Evolutionary conservation across 2,888 invertebrate genomes (phyloP), one percentile per base, ranked within the genome.

Genomic region (Conops quadrifasciatus): DNA sequence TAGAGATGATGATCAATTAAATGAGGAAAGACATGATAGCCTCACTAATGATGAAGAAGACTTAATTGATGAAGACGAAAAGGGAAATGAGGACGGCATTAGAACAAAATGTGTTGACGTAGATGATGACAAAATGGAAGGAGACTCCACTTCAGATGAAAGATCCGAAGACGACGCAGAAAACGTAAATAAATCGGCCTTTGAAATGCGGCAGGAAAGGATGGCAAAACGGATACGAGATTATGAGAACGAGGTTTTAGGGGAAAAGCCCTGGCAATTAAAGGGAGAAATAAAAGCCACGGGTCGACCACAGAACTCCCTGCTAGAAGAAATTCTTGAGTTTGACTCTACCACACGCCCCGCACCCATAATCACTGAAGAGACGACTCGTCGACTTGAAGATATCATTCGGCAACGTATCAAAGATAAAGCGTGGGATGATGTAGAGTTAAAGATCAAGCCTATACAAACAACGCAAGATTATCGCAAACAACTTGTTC

Each of bases 381-480:
- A 96, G 83, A 94, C 95, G 0, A 96, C 96, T 0, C 80, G 92
- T 4, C 92, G 91, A 60, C 86, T 99, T 60, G 98, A 98, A 86
- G 94, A 95, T 76, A 90, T 98, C 16, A 96, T 98, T n/a, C 90
- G 87, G 75, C 94, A 93, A 81, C 89, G 98, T 79, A 94, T 98
- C 47, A 96, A 95, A 86, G 96, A 98, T 81, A 91, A 94, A 87
- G 92, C 93, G 0, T 98, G 94, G 92, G 97, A 98, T 84, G 97
- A 98, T 85, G 97, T 97, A 0, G 91, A 91, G 73, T 89, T 93
- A 65, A 97, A 95, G 87, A 90, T 91, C 26, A 95, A 95, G 82
- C 94, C 94, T 0, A 90, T 92, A 1, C 93, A 94, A 74, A 92
- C 94, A 15, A 92, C 94, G 2, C 87, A 92, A 59, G 92, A 93